phyloP scores from a whole-genome alignment of 64 coral and sea anemone genomes.

The Montipora cactus region DNA sequence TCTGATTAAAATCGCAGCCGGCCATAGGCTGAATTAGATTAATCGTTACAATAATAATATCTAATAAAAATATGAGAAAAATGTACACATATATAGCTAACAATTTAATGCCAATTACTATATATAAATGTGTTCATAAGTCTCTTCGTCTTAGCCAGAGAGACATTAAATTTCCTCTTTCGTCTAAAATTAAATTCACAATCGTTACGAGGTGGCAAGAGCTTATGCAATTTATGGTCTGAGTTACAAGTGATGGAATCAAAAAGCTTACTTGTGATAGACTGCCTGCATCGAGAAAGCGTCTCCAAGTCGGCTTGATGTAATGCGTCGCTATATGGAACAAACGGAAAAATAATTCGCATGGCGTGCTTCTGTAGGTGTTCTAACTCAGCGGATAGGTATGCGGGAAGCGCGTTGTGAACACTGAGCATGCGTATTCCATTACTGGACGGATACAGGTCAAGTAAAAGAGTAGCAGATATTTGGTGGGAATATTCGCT shows the following conservation, averaged over 20 bases:
- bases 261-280: slow-evolving; percentile 28
- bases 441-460: slow-evolving; percentile 52
- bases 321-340: background rate
- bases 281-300: background rate
- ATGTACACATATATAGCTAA: too few species aligned
- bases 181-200: background rate
- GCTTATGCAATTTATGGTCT: slow-evolving; percentile 37
- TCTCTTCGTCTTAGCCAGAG: too few species aligned
- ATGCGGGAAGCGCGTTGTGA: background rate
- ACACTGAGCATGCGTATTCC: slow-evolving; percentile 64
- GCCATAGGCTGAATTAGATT: too few species aligned
- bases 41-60: too few species aligned
- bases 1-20: too few species aligned
- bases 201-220: slow-evolving; percentile 15
- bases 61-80: too few species aligned
- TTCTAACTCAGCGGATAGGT: too few species aligned
- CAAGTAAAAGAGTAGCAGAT: slow-evolving; percentile 40
- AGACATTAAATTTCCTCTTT: background rate
- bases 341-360: background rate
- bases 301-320: slow-evolving; percentile 25
- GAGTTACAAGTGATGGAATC: slow-evolving; percentile 21
- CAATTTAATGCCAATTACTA: too few species aligned
- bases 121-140: too few species aligned
- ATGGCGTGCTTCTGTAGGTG: too few species aligned
- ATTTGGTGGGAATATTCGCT: slow-evolving; percentile 41